Percentiles rank a stretch among this genome's conserved stretches.
These are phyloP conservation scores for Cebus imitator DNA, from an alignment of 2,113 vertebrate genomes.

Conservation along the genomic window DNA sequence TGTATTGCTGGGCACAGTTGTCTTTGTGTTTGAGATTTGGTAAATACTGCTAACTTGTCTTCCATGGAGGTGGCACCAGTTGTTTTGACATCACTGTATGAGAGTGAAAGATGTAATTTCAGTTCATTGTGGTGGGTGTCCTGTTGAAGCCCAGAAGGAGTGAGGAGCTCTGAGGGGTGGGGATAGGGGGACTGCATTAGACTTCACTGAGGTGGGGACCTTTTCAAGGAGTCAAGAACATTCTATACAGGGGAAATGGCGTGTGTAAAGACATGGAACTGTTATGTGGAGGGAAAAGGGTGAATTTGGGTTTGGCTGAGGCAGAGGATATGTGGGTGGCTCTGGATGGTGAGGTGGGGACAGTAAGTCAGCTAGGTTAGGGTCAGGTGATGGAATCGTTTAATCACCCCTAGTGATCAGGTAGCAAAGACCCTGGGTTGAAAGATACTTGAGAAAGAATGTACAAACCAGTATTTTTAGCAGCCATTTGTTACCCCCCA, in stretches of 20 bases:
- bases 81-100: background rate
- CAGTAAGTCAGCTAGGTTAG: background rate
- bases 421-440: background rate
- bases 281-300: background rate
- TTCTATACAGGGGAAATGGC: background rate
- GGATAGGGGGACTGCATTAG: background rate
- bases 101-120: background rate
- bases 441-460: conserved; percentile 18
- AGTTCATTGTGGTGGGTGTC: background rate
- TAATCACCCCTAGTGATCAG: background rate
- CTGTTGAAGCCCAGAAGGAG: background rate
- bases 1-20: background rate
- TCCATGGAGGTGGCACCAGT: background rate
- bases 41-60: background rate
- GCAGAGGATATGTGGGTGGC: background rate
- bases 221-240: background rate
- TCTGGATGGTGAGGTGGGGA: background rate
- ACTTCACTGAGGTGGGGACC: background rate
- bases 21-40: background rate
- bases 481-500: background rate
- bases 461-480: background rate
- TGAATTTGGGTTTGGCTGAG: background rate
- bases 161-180: too few species aligned
- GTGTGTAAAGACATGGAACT: background rate
- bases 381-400: background rate